Base-by-base conservation (phyloP, 2,797 vertebrate genomes). In the Dryobates pubescens region DNA sequence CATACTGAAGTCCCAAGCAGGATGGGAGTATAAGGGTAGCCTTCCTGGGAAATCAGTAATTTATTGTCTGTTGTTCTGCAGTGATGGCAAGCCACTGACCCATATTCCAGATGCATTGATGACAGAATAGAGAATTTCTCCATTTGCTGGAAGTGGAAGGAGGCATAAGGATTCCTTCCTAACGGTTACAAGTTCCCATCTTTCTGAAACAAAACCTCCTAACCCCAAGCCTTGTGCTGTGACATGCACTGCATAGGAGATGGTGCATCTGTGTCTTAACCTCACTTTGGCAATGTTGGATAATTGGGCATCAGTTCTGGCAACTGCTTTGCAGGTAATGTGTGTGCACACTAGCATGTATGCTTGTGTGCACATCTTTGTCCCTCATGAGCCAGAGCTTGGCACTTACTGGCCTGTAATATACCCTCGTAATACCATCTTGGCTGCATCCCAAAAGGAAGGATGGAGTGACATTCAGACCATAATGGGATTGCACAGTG, bases 401-500 rank as follows among this genome's bases (percentile, higher is more conserved):
- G 85, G 64, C 80, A 64, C 67, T 80, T 45, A 59, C 13, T 7
- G 7, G 75, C 53, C 78, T 72, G 79, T 75, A 82, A 83, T 9
- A 17, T 45, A 89, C 58, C 54, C 93, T 45, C 34, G 41, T 95
- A 96, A 96, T 90, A 62, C 96, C 81, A 32, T 49, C 49, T 92
- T 97, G 97, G 97, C 95, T 86, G 72, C 54, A 38, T 89, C 80
- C 96, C 96, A 96, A 88, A 64, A 77, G 58, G 82, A 90, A 91
- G 95, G 96, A 91, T 94, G 88, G 91, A 94, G 75, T 69, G 84
- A 88, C 95, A 93, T 63, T 74, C 83, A 92, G 93, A 86, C 94
- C 71, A 9, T 97, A 97, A 97, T 95, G 93, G 89, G 97, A 97
- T 97, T 97, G 93, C 81, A 14, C 95, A 38, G 96, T n/a, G 79